Evolutionary conservation across 2,113 vertebrate species (phyloP).

Genomic region (Romanogobio albipinnatus): DNA sequence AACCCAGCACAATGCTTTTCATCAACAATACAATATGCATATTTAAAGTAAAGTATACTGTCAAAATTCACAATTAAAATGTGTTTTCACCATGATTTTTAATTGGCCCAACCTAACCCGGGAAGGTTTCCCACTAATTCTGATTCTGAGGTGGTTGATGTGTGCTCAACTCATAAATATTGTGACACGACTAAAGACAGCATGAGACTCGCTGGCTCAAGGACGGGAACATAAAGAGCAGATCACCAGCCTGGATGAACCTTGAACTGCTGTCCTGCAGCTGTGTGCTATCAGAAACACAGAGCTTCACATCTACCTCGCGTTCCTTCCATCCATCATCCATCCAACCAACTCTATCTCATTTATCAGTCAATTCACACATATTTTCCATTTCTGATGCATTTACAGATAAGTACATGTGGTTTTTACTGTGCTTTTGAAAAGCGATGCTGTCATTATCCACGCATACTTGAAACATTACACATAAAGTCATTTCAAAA

Average conservation of each 20-base stretch:
- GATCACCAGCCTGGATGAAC: slow-evolving; percentile 68
- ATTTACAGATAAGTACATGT: background rate
- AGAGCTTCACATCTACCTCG: slow-evolving; percentile 23
- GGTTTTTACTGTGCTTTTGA: background rate
- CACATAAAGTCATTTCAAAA: background rate
- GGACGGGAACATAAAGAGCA: slow-evolving; percentile 70
- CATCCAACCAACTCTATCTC: background rate
- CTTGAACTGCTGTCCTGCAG: slow-evolving; percentile 74
- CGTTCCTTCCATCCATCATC: background rate
- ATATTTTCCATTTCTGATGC: background rate
- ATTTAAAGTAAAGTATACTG: too few relatives aligned
- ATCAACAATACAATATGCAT: too few relatives aligned
- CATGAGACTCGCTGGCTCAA: slow-evolving; percentile 69
- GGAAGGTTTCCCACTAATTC: background rate
- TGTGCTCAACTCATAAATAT: background rate
- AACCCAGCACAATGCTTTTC: too few relatives aligned
- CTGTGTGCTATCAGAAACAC: slow-evolving; percentile 67
- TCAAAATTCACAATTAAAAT: too few relatives aligned
- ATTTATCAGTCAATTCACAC: background rate
- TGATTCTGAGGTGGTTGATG: background rate
- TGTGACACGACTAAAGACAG: background rate
- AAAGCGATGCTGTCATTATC: background rate
- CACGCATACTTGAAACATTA: background rate
- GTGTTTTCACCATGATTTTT: too few relatives aligned
- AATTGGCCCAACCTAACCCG: background rate